phyloP scores from a whole-genome alignment of 2,888 invertebrate genomes.

The Perizoma affinitatum region DNA sequence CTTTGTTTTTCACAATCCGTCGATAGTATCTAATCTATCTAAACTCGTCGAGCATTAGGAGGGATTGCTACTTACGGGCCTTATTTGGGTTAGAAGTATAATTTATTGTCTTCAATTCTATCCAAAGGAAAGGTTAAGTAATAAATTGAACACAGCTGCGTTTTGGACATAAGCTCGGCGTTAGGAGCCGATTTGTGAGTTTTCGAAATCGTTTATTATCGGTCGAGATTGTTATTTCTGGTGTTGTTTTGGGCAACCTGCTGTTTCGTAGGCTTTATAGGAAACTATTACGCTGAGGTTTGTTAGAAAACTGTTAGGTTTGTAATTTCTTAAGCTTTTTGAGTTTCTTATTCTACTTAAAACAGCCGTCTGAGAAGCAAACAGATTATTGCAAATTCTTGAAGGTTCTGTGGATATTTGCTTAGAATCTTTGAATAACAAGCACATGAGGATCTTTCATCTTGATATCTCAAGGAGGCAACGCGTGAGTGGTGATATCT shows the following conservation, averaged over 20 bases:
- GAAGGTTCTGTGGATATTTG: no score
- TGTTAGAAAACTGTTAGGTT: no score
- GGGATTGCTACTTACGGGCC: slow-evolving; percentile 74
- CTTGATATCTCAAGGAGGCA: no score
- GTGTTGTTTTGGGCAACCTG: slow-evolving; percentile 3
- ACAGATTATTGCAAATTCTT: no score
- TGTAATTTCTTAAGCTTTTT: no score
- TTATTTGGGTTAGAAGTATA: slow-evolving; percentile 83
- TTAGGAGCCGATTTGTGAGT: slow-evolving; percentile 76
- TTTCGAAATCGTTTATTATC: slow-evolving; percentile 40
- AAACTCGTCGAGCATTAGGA: slow-evolving; percentile 71
- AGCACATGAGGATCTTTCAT: no score
- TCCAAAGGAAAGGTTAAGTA: slow-evolving; percentile 79
- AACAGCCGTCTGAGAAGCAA: no score
- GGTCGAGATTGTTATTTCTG: slow-evolving; percentile 26
- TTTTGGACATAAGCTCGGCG: slow-evolving; percentile 74
- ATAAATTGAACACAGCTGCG: slow-evolving; percentile 77
- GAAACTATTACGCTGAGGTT: no score
- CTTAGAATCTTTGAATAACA: no score
- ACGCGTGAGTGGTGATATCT: no score
- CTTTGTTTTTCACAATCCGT: slow-evolving; percentile 46
- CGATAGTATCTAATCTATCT: slow-evolving; percentile 68
- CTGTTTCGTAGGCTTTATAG: not conserved
- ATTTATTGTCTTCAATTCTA: slow-evolving; percentile 83
- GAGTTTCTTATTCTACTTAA: no score